phyloP scores from a whole-genome alignment of 2,888 invertebrate species.

The Agriotes lineatus region DNA sequence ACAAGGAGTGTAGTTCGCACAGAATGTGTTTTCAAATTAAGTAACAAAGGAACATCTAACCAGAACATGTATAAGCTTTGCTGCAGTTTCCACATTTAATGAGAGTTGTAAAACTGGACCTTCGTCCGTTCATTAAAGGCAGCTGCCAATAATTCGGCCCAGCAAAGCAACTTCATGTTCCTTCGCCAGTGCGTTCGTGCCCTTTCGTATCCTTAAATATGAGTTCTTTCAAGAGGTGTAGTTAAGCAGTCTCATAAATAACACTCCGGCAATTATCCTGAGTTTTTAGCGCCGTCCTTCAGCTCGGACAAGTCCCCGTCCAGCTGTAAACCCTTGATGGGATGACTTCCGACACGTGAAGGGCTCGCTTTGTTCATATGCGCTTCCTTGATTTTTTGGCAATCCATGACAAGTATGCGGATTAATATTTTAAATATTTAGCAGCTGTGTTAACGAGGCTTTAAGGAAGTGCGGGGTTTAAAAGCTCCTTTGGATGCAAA shows the following conservation, averaged over 20 bases:
- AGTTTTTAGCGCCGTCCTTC: slow-evolving; percentile 1
- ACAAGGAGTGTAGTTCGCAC: no score
- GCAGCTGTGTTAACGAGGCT: no score
- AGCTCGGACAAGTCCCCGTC: slow-evolving; percentile 9
- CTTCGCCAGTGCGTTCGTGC: not conserved
- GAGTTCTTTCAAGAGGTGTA: slow-evolving; percentile 5
- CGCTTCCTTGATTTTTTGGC: no score
- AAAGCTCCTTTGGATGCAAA: no score
- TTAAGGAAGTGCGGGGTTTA: no score
- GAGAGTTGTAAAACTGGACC: not conserved
- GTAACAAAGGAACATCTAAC: no score
- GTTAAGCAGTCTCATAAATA: slow-evolving; percentile 15
- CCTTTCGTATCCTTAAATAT: not conserved
- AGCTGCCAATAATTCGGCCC: not conserved
- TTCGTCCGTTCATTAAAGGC: not conserved
- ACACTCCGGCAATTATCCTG: slow-evolving; percentile 10
- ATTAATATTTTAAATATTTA: no score
- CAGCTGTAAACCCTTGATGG: slow-evolving; percentile 13
- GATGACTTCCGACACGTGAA: no score
- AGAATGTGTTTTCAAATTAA: no score
- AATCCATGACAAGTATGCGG: no score
- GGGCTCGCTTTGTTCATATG: no score
- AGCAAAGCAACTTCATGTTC: not conserved
- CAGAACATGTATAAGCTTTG: no score
- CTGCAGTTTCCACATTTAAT: not conserved